Evolutionary conservation across 2,797 vertebrate genomes (phyloP), one percentile per base, ranked within the genome.

Genomic region (Tamandua tetradactyla): DNA sequence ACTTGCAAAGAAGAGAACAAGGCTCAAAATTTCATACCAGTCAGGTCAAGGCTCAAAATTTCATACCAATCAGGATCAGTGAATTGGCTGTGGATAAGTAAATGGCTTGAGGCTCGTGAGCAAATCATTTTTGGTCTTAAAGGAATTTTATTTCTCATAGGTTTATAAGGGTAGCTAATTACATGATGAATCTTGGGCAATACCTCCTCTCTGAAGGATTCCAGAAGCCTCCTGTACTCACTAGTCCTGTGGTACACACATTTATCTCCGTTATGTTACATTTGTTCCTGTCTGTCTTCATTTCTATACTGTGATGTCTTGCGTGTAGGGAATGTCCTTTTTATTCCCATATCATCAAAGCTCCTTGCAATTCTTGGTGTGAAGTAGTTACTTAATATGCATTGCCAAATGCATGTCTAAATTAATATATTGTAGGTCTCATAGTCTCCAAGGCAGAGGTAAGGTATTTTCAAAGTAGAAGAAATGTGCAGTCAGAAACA

Each of bases 41-140:
- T 71, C 61, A 76, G n/a, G 7, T n/a, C 8, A 90, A 59, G 40
- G 42, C 8, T 61, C 25, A 5, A 59, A 40, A 40, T 84, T 90
- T 35, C 35, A 84, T 10, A 83, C 35, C 83, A 90, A 84, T 71
- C 61, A 76, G n/a, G 7, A 84, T 64, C 44, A 76, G 55, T 84
- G 35, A 90, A 40, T 66, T 86, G 55, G 20, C 40, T 40, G 14
- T 68, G 32, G 42, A 64, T 86, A 87, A 86, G 79, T 79, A 93
- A 89, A 75, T 83, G 40, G 7, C 68, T 76, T 79, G 30, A 87
- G 52, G 22, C 40, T 32, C 30, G 76, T 3, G n/a, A 84, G 49
- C 11, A 81, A 90, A 92, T 75, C 30, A 49, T 64, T 95, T 55
- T 87, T 92, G 13, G 0, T 76, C 44, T 81, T 42, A 90, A 91